Evolutionary conservation across 2,888 invertebrate genomes (phyloP).

Genomic region (Caenorhabditis afra): DNA sequence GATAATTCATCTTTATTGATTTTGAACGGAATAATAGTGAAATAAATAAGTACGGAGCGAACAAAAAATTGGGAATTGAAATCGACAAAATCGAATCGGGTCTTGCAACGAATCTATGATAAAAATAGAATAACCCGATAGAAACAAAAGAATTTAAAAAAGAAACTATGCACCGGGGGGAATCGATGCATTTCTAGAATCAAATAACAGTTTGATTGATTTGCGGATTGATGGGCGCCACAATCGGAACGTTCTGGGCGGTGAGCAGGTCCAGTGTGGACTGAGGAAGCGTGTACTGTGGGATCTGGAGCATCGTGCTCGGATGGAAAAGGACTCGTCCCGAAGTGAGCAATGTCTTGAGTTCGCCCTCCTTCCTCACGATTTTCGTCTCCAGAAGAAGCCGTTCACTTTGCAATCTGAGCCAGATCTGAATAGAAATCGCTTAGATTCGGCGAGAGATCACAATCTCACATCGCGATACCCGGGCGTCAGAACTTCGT

Average conservation of each 20-base stretch:
- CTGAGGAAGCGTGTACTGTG: constrained; percentile 2
- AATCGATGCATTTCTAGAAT: no score
- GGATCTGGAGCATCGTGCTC: not conserved
- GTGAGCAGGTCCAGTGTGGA: not conserved
- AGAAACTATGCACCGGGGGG: no score
- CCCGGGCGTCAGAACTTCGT: constrained; percentile 37
- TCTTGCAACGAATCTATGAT: no score
- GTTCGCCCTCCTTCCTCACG: constrained; percentile 50
- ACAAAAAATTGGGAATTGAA: no score
- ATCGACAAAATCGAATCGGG: no score
- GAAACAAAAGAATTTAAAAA: no score
- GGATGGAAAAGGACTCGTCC: not conserved
- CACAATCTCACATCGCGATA: constrained; percentile 48
- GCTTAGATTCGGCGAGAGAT: not conserved
- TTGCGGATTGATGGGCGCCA: no score
- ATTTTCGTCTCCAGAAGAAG: constrained; percentile 46
- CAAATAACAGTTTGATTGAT: no score
- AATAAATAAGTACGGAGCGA: no score
- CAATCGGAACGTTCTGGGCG: not conserved
- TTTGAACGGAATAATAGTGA: no score
- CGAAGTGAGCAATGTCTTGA: constrained; percentile 39
- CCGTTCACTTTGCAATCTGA: constrained; percentile 55
- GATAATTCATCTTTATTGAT: no score
- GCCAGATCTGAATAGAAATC: constrained; percentile 50
- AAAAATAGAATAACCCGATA: no score